Evolutionary conservation across 2,888 invertebrate species (phyloP).

Genomic region (Azorinus chamasolen): DNA sequence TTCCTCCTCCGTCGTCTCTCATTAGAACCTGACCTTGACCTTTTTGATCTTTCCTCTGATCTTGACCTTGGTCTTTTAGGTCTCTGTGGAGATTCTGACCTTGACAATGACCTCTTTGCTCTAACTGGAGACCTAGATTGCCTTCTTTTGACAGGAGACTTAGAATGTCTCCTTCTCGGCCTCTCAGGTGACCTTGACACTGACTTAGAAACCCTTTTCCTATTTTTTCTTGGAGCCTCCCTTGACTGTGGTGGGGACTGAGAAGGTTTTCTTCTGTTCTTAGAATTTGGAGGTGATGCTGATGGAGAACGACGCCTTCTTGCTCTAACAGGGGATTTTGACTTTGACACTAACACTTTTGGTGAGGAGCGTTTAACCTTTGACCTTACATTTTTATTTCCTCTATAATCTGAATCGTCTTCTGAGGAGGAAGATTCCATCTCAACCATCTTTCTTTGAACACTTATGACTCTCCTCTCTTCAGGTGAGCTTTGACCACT

Average conservation of each 20-base stretch:
- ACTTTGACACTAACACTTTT: conserved; percentile 3
- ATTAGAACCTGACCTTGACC: conserved; percentile 44
- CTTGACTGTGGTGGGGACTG: too few relatives aligned
- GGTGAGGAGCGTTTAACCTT: too few relatives aligned
- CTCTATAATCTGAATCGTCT: not conserved
- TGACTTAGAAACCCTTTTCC: conserved; percentile 13
- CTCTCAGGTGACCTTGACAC: conserved; percentile 42
- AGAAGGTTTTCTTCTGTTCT: too few relatives aligned
- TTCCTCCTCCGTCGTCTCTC: conserved; percentile 17
- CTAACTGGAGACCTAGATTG: conserved; percentile 8
- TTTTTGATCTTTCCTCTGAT: conserved; percentile 40
- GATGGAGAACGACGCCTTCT: conserved; percentile 9
- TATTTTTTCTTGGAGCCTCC: not conserved
- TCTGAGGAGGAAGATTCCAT: not conserved
- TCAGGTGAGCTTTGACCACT: conserved; percentile 13
- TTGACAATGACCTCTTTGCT: conserved; percentile 23
- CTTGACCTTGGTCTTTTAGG: conserved; percentile 30
- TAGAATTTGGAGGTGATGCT: conserved; percentile 10
- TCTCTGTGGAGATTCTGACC: conserved; percentile 9
- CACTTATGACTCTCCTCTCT: not conserved
- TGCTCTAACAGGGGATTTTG: conserved; percentile 24
- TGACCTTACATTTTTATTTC: too few relatives aligned
- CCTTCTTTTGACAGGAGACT: conserved; percentile 14
- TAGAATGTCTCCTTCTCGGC: conserved; percentile 25
- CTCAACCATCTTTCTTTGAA: not conserved